Conservation (phyloP, 2,113 vertebrate genomes). For the Notarius lentiginosus region DNA sequence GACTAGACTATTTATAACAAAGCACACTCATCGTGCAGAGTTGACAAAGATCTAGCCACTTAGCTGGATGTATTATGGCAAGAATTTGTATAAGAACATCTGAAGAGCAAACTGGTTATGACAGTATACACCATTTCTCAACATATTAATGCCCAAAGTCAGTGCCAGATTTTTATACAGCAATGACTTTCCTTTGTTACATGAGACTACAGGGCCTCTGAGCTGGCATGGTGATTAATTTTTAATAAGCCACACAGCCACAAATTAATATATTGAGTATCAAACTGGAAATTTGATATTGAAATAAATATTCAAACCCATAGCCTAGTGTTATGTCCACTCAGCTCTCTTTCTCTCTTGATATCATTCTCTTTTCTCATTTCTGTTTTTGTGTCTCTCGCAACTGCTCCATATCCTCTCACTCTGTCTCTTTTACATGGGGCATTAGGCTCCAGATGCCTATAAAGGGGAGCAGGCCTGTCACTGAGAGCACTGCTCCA, state of each 20-base stretch:
- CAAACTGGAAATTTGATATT: too few species aligned
- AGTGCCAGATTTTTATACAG: neutral
- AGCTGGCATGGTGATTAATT: neutral
- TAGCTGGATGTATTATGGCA: slow-evolving; percentile 20
- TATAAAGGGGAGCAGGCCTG: slow-evolving; percentile 39
- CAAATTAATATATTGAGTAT: neutral
- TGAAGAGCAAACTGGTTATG: neutral
- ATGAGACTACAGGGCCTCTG: neutral
- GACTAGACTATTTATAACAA: slow-evolving; percentile 30
- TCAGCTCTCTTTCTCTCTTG: neutral
- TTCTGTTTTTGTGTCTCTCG: neutral
- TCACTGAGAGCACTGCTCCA: slow-evolving; percentile 31
- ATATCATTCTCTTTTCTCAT: neutral
- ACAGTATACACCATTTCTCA: neutral
- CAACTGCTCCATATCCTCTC: neutral
- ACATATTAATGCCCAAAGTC: slow-evolving; percentile 25
- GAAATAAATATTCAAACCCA: neutral
- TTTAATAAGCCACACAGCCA: neutral
- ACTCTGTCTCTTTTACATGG: slow-evolving; percentile 10
- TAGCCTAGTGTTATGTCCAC: neutral
- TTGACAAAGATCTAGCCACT: slow-evolving; percentile 14
- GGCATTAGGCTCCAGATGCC: slow-evolving; percentile 36
- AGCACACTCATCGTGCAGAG: slow-evolving; percentile 17
- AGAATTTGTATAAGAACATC: neutral
- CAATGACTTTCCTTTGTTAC: neutral